phyloP scores from a whole-genome alignment of 1,140 invertebrate genomes.

The Rhyzopertha dominica region DNA sequence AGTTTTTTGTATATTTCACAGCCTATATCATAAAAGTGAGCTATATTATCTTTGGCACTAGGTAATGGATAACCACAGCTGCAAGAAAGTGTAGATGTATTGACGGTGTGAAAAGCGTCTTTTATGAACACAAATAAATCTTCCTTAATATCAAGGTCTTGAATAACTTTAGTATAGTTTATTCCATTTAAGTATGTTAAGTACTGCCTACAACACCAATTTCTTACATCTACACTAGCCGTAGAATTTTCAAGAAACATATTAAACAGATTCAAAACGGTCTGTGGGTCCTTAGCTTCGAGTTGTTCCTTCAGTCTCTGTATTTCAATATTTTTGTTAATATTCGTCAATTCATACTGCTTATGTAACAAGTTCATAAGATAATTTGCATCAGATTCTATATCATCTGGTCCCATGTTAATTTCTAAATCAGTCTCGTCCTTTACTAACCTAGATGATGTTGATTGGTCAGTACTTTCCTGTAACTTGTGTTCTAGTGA shows the following conservation, averaged over 20 bases:
- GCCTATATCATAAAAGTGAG: slow-evolving; percentile 28
- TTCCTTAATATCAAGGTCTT: slow-evolving; percentile 17
- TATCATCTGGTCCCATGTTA: not conserved
- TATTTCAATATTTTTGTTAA: slow-evolving; percentile 19
- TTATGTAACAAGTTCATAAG: slow-evolving; percentile 20
- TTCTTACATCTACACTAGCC: slow-evolving; percentile 21
- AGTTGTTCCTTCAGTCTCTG: slow-evolving; percentile 15
- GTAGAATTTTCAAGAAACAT: slow-evolving; percentile 20
- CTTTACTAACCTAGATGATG: no score
- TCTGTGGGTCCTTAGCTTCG: no score
- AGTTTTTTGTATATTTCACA: slow-evolving; percentile 19
- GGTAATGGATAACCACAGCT: slow-evolving; percentile 39
- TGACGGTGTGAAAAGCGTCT: slow-evolving; percentile 26
- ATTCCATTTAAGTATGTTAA: slow-evolving; percentile 26
- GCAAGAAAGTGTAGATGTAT: slow-evolving; percentile 25
- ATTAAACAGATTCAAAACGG: slow-evolving; percentile 24
- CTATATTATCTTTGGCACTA: slow-evolving; percentile 18
- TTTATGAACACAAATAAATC: slow-evolving; percentile 22
- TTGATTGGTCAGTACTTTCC: no score
- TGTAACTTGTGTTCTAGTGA: no score
- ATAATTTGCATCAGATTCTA: slow-evolving; percentile 9
- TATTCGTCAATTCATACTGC: slow-evolving; percentile 23
- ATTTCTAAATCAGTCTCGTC: no score
- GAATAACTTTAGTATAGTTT: slow-evolving; percentile 15
- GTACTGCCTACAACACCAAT: slow-evolving; percentile 34